phyloP scores from a whole-genome alignment of 2,888 invertebrate species.

The Volucella inanis region DNA sequence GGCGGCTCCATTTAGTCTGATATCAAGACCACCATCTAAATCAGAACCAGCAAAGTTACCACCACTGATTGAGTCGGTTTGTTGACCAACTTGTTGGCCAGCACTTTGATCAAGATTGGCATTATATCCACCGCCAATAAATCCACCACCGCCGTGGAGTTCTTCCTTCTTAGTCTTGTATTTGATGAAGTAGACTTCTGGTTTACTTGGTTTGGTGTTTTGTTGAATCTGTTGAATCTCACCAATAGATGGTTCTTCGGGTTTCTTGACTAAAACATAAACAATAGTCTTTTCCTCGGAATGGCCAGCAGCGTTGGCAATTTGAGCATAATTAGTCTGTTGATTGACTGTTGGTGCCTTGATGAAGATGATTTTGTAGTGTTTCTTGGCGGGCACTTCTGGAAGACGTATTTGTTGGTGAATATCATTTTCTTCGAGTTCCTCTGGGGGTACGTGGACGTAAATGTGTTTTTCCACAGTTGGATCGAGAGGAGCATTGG shows the following conservation, averaged over 20 bases:
- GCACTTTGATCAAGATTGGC: slow-evolving; percentile 42
- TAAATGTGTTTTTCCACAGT: slow-evolving; percentile 93
- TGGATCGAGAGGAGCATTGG: slow-evolving; percentile 81
- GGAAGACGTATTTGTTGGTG: slow-evolving; percentile 86
- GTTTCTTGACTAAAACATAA: slow-evolving; percentile 88
- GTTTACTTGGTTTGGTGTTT: slow-evolving; percentile 86
- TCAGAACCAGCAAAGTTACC: slow-evolving; percentile 66
- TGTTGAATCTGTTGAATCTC: slow-evolving; percentile 85
- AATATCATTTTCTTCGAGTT: slow-evolving; percentile 88
- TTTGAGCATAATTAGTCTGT: slow-evolving; percentile 86
- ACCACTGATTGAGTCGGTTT: slow-evolving; percentile 38
- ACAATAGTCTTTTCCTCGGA: slow-evolving; percentile 88
- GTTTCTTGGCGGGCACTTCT: slow-evolving; percentile 87
- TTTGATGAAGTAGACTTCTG: slow-evolving; percentile 89
- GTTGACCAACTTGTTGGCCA: slow-evolving; percentile 23
- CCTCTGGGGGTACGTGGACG: slow-evolving; percentile 93
- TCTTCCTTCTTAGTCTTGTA: slow-evolving; percentile 86
- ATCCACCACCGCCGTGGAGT: slow-evolving; percentile 41
- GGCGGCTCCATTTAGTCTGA: slow-evolving; percentile 66
- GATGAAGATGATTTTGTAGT: slow-evolving; percentile 90
- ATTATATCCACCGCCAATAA: slow-evolving; percentile 56
- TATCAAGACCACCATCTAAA: slow-evolving; percentile 67
- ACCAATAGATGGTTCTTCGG: slow-evolving; percentile 87
- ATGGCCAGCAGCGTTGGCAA: slow-evolving; percentile 84
- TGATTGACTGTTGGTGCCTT: slow-evolving; percentile 86